Evolutionary conservation across 2,888 invertebrate species (phyloP).

Genomic region (Lasioglossum lativentre): DNA sequence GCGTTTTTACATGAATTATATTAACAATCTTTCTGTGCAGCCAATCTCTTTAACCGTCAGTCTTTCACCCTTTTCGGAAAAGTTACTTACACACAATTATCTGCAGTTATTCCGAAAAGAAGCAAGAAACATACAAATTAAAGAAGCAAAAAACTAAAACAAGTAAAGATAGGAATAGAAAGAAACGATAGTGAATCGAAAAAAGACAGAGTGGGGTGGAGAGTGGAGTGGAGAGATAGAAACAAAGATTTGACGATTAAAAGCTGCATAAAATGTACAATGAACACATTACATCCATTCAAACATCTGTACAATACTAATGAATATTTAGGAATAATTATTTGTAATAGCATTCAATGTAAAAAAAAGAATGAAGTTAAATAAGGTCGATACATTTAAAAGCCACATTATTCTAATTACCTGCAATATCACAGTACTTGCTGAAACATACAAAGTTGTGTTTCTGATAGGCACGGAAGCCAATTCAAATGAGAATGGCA

Average conservation of each 20-base stretch:
- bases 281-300: conserved; percentile 81
- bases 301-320: conserved; percentile 76
- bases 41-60: neutral
- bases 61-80: conserved; percentile 6
- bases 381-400: conserved; percentile 79
- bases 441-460: conserved; percentile 82
- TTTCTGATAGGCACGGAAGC: conserved; percentile 76
- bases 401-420: conserved; percentile 83
- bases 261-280: conserved; percentile 75
- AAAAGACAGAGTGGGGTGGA: neutral
- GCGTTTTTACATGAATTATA: conserved; percentile 24
- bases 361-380: conserved; percentile 79
- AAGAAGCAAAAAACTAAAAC: conserved; percentile 47
- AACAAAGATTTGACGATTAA: conserved; percentile 65
- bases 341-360: conserved; percentile 78
- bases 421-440: conserved; percentile 85
- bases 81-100: conserved; percentile 1
- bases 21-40: conserved; percentile 10
- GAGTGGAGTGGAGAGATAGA: neutral
- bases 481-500: conserved; percentile 80
- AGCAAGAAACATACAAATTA: conserved; percentile 15
- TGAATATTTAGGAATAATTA: conserved; percentile 70
- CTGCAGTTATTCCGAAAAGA: conserved; percentile 17
- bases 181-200: neutral
- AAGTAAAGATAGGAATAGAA: conserved; percentile 10